Base-by-base conservation (phyloP, 2,888 invertebrate genomes). In the Athalia rosae region DNA sequence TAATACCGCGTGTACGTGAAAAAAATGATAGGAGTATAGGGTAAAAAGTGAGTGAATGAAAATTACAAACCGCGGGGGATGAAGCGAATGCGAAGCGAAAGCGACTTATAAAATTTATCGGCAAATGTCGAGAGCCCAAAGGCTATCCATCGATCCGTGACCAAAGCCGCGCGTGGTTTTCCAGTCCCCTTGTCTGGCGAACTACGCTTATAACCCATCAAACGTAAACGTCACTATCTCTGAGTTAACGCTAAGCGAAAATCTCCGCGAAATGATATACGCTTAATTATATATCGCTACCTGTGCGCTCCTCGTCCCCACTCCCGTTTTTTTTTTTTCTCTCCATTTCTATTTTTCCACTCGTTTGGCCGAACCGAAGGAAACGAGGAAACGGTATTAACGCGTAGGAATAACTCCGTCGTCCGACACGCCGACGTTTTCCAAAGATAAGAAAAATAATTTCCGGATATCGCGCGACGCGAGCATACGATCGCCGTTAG, bases 201-300 rank as follows among this genome's bases (percentile, higher is more conserved):
- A 58, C 58, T 56, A 71, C 58, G 58, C 71, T 41, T 28, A 28
- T 9, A 45, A 45, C 56, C 71, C 71, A 71, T 71, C 71, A 58
- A 71, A 71, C 71, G 71, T 71, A 71, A 71, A 71, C 71, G 71
- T 71, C 71, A 58, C 28, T 28, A 58, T 56, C 56, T 56, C n/a
- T 71, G 71, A 71, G 71, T 58, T 71, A 71, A 15, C 71, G 71
- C 71, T 71, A 71, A 71, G 71, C 71, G 71, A 71, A 71, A 71
- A 71, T 71, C 71, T 56, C 58, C 45, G 13, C 45, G 50, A 45
- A 58, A 56, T 71, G 71, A 71, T 71, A 58, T 71, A 71, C 71
- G 71, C 56, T 71, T 71, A 71, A 71, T 71, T 71, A n/a, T n/a
- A n/a, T n/a, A 56, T 43, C 15, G 13, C 56, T 67, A n/a, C 48